A percentile compares a stretch with the other conserved stretches of the same genome.
phyloP scores from a whole-genome alignment of 1,140 invertebrate genomes.

The Diprion similis region DNA sequence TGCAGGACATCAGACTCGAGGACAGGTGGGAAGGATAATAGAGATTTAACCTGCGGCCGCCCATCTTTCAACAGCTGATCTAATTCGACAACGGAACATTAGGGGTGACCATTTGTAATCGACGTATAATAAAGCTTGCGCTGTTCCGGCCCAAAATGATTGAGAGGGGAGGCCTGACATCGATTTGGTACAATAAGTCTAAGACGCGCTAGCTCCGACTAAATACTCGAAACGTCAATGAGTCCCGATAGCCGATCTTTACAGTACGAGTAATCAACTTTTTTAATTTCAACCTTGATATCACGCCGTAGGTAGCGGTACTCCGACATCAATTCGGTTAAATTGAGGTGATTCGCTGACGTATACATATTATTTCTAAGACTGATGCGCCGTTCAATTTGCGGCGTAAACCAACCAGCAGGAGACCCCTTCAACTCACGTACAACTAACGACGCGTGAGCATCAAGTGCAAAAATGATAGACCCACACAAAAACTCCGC shows the following conservation, averaged over 20 bases:
- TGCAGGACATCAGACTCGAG: neutral
- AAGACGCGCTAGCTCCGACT: neutral
- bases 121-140: neutral
- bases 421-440: neutral
- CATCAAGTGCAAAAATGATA: neutral
- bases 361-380: neutral
- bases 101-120: neutral
- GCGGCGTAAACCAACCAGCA: neutral
- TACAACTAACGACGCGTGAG: neutral
- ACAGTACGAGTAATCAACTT: neutral
- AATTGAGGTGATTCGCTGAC: neutral
- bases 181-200: neutral
- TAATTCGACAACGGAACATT: neutral
- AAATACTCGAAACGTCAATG: neutral
- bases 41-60: too few species aligned
- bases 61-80: neutral
- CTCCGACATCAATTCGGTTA: neutral
- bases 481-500: neutral
- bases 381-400: neutral
- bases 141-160: neutral
- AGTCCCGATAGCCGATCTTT: neutral
- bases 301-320: neutral
- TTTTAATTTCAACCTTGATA: neutral
- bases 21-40: neutral
- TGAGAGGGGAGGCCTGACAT: neutral